These are phyloP conservation scores for Leptobrachium leishanense DNA, from an alignment of 2,113 vertebrate genomes.

Conservation along the genomic window DNA sequence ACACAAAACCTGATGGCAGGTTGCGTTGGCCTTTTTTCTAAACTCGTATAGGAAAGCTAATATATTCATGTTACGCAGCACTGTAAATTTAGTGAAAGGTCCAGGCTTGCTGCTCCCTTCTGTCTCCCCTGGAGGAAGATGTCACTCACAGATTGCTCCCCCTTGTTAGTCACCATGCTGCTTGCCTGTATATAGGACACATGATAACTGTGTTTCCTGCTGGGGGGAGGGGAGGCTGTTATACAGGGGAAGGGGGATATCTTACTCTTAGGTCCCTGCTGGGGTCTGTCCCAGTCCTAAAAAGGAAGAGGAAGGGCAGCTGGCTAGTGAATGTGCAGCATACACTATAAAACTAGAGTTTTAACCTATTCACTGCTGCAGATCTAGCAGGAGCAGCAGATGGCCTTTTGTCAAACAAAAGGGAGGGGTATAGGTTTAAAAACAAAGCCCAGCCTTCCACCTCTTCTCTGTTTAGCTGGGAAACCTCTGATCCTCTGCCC, in stretches of 20 bases:
- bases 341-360: neutral
- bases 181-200: neutral
- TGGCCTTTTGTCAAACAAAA: conserved; percentile 30
- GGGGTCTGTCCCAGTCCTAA: neutral
- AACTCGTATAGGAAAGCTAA: no score
- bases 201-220: conserved; percentile 14
- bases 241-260: no score
- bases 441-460: neutral
- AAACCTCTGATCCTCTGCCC: no score
- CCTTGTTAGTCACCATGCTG: no score
- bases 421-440: neutral
- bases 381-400: conserved; percentile 25
- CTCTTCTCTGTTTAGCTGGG: neutral
- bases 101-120: no score
- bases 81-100: no score
- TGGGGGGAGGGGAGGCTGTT: conserved; percentile 4
- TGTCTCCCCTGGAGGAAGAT: no score
- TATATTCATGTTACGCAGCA: no score
- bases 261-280: neutral
- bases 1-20: no score
- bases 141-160: no score
- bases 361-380: neutral
- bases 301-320: conserved; percentile 12
- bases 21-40: no score
- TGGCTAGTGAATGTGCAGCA: conserved; percentile 23